A percentile compares a stretch with the other conserved stretches of the same genome.
phyloP scores from a whole-genome alignment of 1,140 invertebrate genomes.

The Pantala flavescens region DNA sequence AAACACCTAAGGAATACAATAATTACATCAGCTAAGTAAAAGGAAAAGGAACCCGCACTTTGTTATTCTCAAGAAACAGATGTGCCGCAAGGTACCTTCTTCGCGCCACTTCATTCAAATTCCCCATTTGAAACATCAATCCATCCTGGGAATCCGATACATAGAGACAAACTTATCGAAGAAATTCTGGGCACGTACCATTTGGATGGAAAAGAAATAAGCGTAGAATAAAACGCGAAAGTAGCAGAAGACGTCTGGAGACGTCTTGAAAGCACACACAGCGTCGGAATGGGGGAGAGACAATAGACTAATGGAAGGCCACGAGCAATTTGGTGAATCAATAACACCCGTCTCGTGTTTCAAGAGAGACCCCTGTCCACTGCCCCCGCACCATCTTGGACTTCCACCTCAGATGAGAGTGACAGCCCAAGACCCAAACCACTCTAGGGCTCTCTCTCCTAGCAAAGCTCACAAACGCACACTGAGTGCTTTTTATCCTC shows the following conservation, averaged over 20 bases:
- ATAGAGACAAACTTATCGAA: no score
- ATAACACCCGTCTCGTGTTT: conserved; percentile 1
- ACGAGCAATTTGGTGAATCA: conserved; percentile 9
- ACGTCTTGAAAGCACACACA: not conserved
- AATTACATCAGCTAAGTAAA: no score
- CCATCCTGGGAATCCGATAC: no score
- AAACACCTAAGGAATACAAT: no score
- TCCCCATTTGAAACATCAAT: no score
- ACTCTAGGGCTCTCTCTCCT: not conserved
- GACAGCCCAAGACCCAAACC: not conserved
- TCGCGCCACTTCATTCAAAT: no score
- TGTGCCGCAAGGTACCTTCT: no score
- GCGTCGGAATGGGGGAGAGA: not conserved
- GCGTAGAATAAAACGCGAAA: not conserved
- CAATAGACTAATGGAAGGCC: conserved; percentile 1
- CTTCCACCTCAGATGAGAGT: not conserved
- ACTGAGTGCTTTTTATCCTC: not conserved
- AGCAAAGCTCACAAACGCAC: not conserved
- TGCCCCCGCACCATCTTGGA: not conserved
- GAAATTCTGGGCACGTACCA: no score
- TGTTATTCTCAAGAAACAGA: no score
- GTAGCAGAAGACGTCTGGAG: not conserved
- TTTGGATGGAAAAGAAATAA: not conserved
- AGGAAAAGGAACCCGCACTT: no score
- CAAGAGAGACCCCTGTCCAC: conserved; percentile 1